Conservation (phyloP, 2,888 invertebrate species). For the Pollenia amentaria region DNA sequence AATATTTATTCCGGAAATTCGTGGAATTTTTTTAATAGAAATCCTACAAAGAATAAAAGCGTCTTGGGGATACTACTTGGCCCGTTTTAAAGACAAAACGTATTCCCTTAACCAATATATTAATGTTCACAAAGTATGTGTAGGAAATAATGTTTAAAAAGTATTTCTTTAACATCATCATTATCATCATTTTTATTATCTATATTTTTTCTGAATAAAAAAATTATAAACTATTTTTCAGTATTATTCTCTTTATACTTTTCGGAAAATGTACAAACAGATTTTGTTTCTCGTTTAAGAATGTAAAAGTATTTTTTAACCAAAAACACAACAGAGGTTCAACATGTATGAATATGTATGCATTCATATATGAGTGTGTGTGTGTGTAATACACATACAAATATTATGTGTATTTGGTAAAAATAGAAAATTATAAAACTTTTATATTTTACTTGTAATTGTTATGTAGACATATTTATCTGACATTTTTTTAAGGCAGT, state of each 20-base stretch:
- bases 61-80: no score
- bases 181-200: no score
- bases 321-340: not conserved
- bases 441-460: constrained; percentile 4
- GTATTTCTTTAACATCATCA: no score
- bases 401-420: not conserved
- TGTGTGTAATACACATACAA: not conserved
- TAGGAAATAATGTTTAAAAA: no score
- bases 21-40: no score
- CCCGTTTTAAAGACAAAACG: no score
- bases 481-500: constrained; percentile 24
- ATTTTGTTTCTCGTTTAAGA: not conserved
- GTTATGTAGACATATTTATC: constrained; percentile 23
- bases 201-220: no score
- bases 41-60: no score
- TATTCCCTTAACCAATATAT: no score
- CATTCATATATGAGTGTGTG: not conserved
- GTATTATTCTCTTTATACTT: not conserved
- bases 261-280: not conserved
- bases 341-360: not conserved
- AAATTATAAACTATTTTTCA: no score
- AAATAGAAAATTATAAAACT: not conserved
- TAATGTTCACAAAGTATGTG: no score
- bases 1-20: no score
- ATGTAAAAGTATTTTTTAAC: not conserved